phyloP scores from a whole-genome alignment of 2,888 invertebrate species.

The Oligia fasciuncula region DNA sequence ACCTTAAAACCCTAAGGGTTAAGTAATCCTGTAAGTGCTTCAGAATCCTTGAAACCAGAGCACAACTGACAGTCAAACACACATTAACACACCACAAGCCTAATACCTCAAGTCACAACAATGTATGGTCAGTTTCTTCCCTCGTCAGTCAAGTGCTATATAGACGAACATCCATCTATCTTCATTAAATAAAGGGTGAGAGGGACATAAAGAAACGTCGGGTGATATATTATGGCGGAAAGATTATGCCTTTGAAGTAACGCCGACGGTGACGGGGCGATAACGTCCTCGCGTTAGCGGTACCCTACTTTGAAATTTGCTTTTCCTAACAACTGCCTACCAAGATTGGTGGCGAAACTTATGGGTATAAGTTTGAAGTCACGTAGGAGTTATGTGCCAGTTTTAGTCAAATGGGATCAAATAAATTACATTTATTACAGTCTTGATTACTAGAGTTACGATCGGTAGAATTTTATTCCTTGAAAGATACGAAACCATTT shows the following conservation, averaged over 20 bases:
- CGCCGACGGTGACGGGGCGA: slow-evolving; percentile 53
- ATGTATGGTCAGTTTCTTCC: slow-evolving; percentile 36
- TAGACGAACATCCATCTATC: slow-evolving; percentile 57
- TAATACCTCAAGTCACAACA: slow-evolving; percentile 24
- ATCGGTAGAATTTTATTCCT: neutral
- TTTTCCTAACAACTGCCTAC: slow-evolving; percentile 45
- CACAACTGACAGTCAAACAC: slow-evolving; percentile 10
- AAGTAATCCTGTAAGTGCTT: neutral
- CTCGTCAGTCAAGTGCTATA: slow-evolving; percentile 40
- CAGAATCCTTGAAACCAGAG: slow-evolving; percentile 2
- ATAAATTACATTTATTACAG: slow-evolving; percentile 4
- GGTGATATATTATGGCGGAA: slow-evolving; percentile 61
- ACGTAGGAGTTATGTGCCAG: slow-evolving; percentile 34
- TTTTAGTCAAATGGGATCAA: slow-evolving; percentile 33
- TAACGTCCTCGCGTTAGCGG: slow-evolving; percentile 53
- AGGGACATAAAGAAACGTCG: slow-evolving; percentile 59
- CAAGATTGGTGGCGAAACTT: slow-evolving; percentile 50
- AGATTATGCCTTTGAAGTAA: slow-evolving; percentile 59
- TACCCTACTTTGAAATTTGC: slow-evolving; percentile 55
- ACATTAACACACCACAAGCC: slow-evolving; percentile 13
- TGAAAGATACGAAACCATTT: neutral
- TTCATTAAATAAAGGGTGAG: slow-evolving; percentile 67
- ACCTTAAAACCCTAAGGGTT: neutral
- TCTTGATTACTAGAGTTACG: neutral
- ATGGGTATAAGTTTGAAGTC: slow-evolving; percentile 35